Percentiles rank a stretch among this genome's conserved stretches.
Evolutionary conservation across 2,888 invertebrate genomes (phyloP).

Genomic region (Neria commutata): DNA sequence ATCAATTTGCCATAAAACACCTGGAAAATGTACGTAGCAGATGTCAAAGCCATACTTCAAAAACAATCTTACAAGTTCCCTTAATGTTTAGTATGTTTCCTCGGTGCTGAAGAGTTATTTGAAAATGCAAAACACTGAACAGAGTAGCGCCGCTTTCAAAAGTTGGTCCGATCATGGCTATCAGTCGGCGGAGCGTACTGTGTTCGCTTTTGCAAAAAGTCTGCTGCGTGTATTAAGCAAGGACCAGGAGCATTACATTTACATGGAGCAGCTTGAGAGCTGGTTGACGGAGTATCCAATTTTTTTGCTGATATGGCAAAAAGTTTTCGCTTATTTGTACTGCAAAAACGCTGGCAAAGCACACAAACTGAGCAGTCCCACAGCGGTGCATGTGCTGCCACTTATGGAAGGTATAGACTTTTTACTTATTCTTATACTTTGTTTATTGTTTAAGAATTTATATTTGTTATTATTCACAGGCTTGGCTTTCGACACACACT

Average conservation of each 20-base stretch:
- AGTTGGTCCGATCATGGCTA: slow-evolving; percentile 70
- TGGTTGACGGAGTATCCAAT: slow-evolving; percentile 64
- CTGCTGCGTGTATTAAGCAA: slow-evolving; percentile 61
- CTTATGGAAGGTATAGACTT: slow-evolving; percentile 40
- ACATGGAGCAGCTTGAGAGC: slow-evolving; percentile 48
- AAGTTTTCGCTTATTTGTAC: slow-evolving; percentile 66
- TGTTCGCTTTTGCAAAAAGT: slow-evolving; percentile 67
- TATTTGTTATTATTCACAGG: slow-evolving; percentile 65
- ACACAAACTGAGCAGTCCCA: slow-evolving; percentile 20
- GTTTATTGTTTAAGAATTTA: too few species aligned
- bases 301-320: slow-evolving; percentile 64
- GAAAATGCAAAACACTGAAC: slow-evolving; percentile 70
- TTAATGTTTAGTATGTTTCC: slow-evolving; percentile 70
- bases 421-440: too few species aligned
- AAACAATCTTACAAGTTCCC: slow-evolving; percentile 20
- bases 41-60: not conserved
- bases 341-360: slow-evolving; percentile 32
- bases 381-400: slow-evolving; percentile 46
- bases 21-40: slow-evolving; percentile 44
- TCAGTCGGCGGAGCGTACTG: slow-evolving; percentile 65
- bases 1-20: slow-evolving; percentile 45
- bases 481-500: slow-evolving; percentile 75
- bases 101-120: slow-evolving; percentile 78
- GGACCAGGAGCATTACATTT: slow-evolving; percentile 48
- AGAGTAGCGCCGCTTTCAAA: slow-evolving; percentile 64